Evolutionary conservation across 2,888 invertebrate genomes (phyloP), one percentile per base, ranked within the genome.

Genomic region (Zeuzera pyrina): DNA sequence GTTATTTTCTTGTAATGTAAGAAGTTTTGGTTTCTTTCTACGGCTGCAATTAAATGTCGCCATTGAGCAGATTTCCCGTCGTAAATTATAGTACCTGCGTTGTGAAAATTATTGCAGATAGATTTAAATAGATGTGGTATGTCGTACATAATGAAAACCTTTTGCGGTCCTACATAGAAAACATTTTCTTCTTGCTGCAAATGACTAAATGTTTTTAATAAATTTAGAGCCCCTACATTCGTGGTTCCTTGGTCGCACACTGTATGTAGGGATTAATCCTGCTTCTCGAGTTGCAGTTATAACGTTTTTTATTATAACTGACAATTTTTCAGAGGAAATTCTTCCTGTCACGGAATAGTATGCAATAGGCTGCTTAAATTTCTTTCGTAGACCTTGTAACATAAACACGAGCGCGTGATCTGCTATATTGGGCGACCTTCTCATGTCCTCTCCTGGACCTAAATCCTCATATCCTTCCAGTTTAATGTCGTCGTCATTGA

Each of bases 321-420:
- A 15, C 11, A 39, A 24, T 1, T 29, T 35, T 34, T 39, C 19
- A 8, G 41, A 31, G 15, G 37, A 35, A 11, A 37, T 39, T 2
- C 40, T 43, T 23, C 32, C 32, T 24, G 43, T 37, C 0, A 40
- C 35, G 38, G 47, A 47, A 27, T 42, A 49, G 33, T 36, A 41
- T n/a, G 42, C 41, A n/a, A 42, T 16, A 3, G 45, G 46, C 25
- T 43, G 42, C 8, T 47, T 47, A 12, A 35, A 33, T 27, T 45
- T 46, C 32, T 21, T 30, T 11, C 24, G 12, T 12, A 49, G 2
- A 2, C 43, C 49, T 34, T 43, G 43, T 2, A 46, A 10, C 41
- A 45, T 42, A 32, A 45, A 45, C 0, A 44, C 43, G 1, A 44
- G 25, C 7, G 40, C 39, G 28, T 45, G 37, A 10, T 45, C 39